These are phyloP conservation scores for Conus canariensis DNA, from an alignment of 2,888 invertebrate genomes.

Conservation along the genomic window DNA sequence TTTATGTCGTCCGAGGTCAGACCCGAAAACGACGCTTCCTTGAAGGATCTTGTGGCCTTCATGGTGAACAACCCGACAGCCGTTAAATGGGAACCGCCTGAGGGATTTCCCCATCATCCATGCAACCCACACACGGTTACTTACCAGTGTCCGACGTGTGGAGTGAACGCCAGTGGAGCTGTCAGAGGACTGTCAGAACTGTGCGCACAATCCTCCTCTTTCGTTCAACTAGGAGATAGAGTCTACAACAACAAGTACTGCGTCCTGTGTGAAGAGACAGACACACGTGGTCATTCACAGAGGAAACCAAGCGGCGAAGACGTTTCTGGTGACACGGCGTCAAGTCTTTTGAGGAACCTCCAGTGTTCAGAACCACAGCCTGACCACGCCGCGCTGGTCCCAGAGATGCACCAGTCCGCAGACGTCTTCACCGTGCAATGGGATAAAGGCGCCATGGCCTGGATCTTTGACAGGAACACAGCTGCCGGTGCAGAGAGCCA, in stretches of 20 bases:
- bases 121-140: neutral
- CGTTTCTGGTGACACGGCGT: neutral
- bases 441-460: neutral
- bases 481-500: neutral
- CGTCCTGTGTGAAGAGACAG: neutral
- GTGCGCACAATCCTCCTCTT: neutral
- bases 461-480: neutral
- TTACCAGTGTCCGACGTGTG: neutral
- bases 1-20: neutral
- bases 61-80: neutral
- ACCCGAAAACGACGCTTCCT: neutral
- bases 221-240: neutral
- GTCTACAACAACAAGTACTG: slow-evolving; percentile 3
- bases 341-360: neutral
- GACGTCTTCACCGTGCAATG: neutral
- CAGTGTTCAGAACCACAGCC: neutral
- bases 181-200: neutral
- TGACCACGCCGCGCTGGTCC: neutral
- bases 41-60: neutral
- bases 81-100: neutral
- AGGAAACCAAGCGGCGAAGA: neutral
- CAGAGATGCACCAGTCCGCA: neutral
- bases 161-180: neutral
- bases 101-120: neutral
- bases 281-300: neutral